These are phyloP conservation scores for Tryphoninae sp. DNA, from an alignment of 2,888 invertebrate genomes.

Conservation along the genomic window DNA sequence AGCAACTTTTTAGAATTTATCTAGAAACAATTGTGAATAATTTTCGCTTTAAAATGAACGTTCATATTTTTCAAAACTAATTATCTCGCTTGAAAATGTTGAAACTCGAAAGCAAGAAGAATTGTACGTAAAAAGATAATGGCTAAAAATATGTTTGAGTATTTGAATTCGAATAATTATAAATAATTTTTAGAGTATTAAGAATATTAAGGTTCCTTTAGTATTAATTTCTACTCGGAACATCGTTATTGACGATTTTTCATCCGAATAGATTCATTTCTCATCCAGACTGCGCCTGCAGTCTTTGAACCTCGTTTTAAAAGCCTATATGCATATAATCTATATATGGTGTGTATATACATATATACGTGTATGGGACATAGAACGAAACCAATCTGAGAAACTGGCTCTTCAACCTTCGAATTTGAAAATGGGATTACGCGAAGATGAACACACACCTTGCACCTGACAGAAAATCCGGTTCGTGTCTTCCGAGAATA, in stretches of 20 bases:
- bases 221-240: not conserved
- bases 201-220: too few species aligned
- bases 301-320: not conserved
- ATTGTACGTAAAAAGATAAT: too few species aligned
- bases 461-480: constrained; percentile 48
- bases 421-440: constrained; percentile 49
- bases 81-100: too few species aligned
- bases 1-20: too few species aligned
- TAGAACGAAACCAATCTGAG: not conserved
- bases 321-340: not conserved
- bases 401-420: not conserved
- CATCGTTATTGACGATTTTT: not conserved
- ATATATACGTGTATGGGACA: not conserved
- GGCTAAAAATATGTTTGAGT: too few species aligned
- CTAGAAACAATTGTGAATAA: too few species aligned
- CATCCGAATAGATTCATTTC: not conserved
- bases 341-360: not conserved
- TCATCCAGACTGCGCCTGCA: not conserved
- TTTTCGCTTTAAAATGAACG: too few species aligned
- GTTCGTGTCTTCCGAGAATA: constrained; percentile 34
- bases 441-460: constrained; percentile 32
- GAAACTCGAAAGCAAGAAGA: too few species aligned
- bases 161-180: not conserved
- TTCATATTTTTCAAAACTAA: too few species aligned
- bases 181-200: not conserved